Base-by-base conservation (phyloP, 2,888 invertebrate genomes). In the Cerastis leucographa region DNA sequence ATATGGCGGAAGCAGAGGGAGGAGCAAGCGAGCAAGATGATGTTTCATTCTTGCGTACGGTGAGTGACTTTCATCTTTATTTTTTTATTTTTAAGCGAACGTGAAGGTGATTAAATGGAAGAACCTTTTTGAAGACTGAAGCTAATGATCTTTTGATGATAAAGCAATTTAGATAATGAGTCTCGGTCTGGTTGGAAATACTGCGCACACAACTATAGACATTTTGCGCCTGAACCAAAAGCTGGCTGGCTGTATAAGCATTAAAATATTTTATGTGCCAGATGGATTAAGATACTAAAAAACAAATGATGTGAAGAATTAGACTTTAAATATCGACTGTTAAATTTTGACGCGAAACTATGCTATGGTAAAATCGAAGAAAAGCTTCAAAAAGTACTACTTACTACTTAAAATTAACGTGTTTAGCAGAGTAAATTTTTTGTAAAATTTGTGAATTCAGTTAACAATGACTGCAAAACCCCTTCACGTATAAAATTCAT, bases 11-110 rank as follows among this genome's bases (percentile, higher is more conserved):
- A 97, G 98, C 98, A 93, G 99, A 99, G 96, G 99, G 99, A 93
- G 98, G 99, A 89, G 96, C 96, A 80, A 99, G 99, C 93, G 99
- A 99, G 97, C 99, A 99, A 97, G 99, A 99, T 98, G 99, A 99
- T 98, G 99, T 99, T 97, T 99, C 99, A 96, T 99, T 99, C 97
- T 98, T 99, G 92, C 98, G 99, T 93, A 99, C 99, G 98, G 99
- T 99, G 96, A 98, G 98, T 94, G 17, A 69, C 54, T 74, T 80
- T 29, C 51, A 22, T 69, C 84, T n/a, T 59, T 61, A 51, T 56
- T 6, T 17, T 56, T 6, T 17, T 29, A 19, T 61, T 71, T n/a
- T 46, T 71, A 46, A 71, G 1, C 6, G 49, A 19, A 14, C 40
- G 40, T n/a, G n/a, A 25, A 64, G 40, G 22, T 49, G 25, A 74